Evolutionary conservation across 2,888 invertebrate genomes (phyloP).

Genomic region (Dolichopus griseipennis): DNA sequence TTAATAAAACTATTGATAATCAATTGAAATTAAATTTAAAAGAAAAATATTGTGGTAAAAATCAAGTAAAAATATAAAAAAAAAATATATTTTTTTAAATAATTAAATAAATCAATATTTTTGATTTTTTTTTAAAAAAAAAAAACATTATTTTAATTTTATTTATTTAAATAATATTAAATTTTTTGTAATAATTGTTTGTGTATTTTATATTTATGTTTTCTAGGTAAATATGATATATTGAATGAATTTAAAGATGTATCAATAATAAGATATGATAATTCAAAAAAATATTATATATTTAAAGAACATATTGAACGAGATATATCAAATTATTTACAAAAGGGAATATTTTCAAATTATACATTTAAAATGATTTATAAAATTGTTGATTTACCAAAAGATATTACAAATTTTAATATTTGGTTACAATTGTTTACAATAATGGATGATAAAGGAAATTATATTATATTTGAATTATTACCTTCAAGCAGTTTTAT

Average conservation of each 20-base stretch:
- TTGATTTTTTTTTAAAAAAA: no score
- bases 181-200: neutral
- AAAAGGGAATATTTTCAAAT: neutral
- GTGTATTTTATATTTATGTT: neutral
- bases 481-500: conserved; percentile 1
- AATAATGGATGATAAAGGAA: neutral
- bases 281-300: neutral
- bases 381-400: conserved; percentile 1
- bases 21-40: no score
- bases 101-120: no score
- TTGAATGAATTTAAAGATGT: neutral
- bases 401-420: neutral
- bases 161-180: no score
- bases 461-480: neutral
- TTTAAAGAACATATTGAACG: neutral
- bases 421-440: neutral
- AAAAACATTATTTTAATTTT: no score
- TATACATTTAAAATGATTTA: neutral
- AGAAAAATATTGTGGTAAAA: no score
- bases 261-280: neutral
- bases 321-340: neutral
- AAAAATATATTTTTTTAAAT: no score
- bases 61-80: no score
- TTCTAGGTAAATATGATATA: neutral
- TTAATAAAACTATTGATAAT: neutral